Evolutionary conservation across 2,113 vertebrate species (phyloP), one percentile per base, ranked within the genome.

Genomic region (Drymodes brunneopygia): DNA sequence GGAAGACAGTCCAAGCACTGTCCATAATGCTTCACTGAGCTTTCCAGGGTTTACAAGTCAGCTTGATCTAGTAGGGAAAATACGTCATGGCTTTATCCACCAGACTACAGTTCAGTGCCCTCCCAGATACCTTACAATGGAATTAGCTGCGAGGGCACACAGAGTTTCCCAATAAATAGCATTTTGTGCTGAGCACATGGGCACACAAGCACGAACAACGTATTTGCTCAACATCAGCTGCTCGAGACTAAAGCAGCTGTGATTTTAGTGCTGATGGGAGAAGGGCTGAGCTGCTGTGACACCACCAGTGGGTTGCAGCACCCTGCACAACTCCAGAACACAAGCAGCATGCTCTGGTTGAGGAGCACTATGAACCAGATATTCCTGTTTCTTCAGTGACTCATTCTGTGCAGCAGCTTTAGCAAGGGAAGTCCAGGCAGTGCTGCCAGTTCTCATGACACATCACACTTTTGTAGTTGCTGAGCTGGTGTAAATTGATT

Each of bases 141-240:
- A 66, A 80, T 57, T 2, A 27, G 22, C 45, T 87, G 45, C 54
- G 35, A 27, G 18, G 54, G 29, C 79, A 54, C 40, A 27, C 2
- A 7, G 45, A 16, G 21, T 42, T 88, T 92, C 50, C 74, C 25
- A 40, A 5, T 0, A 75, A 40, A 5, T 0, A 75, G 18, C 0
- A 0, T 15, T 2, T 13, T 3, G 0, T 42, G 36, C 58, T 75
- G 85, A 75, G 29, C 38, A 23, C 29, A 2, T 6, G 60, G 38
- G 20, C 57, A 18, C 25, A 18, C 0, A 1, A 31, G 44, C 31
- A 35, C 40, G 36, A 71, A 38, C 11, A 61, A 42, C 0, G 0
- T 5, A 21, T 31, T 71, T 86, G 23, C 47, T 87, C n/a, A 61
- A 28, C 18, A 48, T 24, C 17, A 60, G 3, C 18, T 62, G 21